Evolutionary conservation across 2,797 vertebrate species (phyloP).

Genomic region (Sorex maritimensis): DNA sequence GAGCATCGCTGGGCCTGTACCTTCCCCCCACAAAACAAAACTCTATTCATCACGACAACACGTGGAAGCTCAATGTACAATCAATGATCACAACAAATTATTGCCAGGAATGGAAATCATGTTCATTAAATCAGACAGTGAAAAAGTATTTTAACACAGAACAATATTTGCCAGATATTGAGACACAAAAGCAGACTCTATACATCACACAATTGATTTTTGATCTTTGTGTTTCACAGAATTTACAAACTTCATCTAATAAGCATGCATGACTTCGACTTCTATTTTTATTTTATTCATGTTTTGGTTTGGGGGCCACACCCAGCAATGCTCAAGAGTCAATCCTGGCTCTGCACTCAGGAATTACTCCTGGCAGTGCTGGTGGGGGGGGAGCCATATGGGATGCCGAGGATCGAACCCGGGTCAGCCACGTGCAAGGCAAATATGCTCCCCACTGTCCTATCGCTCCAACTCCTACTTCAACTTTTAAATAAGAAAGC

Average conservation of each 20-base stretch:
- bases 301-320: no score
- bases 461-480: no score
- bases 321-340: no score
- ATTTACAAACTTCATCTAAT: slow-evolving; percentile 62
- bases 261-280: slow-evolving; percentile 43
- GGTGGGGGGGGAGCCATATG: no score
- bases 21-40: no score
- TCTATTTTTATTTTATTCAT: no score
- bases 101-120: slow-evolving; percentile 38
- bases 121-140: slow-evolving; percentile 54
- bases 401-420: no score
- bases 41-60: slow-evolving; percentile 45
- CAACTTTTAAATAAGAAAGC: slow-evolving; percentile 3
- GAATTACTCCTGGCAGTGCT: no score
- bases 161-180: slow-evolving; percentile 58
- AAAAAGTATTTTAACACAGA: slow-evolving; percentile 56
- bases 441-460: no score
- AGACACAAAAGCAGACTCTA: slow-evolving; percentile 60
- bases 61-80: slow-evolving; percentile 23
- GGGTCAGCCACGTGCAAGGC: no score
- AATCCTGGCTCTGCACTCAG: no score
- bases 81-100: slow-evolving; percentile 36
- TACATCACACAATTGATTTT: slow-evolving; percentile 4
- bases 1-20: no score
- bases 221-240: slow-evolving; percentile 56